Evolutionary conservation across 2,888 invertebrate species (phyloP), one percentile per base, ranked within the genome.

Genomic region (Nysson spinosus): DNA sequence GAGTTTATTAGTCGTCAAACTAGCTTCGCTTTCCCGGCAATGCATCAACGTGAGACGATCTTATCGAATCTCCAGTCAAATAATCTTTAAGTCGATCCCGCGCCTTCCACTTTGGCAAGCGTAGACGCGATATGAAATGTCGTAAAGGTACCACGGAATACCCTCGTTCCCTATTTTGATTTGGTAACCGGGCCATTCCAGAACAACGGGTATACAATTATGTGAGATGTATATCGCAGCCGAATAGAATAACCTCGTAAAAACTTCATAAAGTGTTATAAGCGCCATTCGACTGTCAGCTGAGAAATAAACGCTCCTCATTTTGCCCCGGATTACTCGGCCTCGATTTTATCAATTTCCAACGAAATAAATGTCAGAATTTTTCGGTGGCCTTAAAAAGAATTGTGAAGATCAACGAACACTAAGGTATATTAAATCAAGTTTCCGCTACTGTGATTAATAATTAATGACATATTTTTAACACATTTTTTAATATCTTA

Each of bases 1-100:
- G 46, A 66, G 60, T 80, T 77, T 80, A 79, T 73, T 74, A 77
- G 75, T 73, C 75, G 72, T 76, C 70, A 79, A 78, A 72, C 61
- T 56, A 50, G 65, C 47, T 64, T 44, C 14, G 5, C n/a, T n/a
- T n/a, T 14, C 19, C 11, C 4, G 1, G 3, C 20, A 32, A 4
- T 35, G 22, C 49, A 44, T 34, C 44, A 17, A 24, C 11, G 26
- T 52, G 20, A 47, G 43, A 39, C 52, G 54, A 69, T 55, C 51
- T 65, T 71, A 69, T 65, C 70, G 28, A 52, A 50, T 49, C 37
- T 32, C 43, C 28, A 14, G 16, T 24, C 30, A n/a, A 32, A 35
- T 40, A 35, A 40, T 50, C 50, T 34, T 20, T 17, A 3, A 16
- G 35, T 50, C 43, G 11, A 37, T 46, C 37, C 5, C 49, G 37